A percentile compares a stretch with the other conserved stretches of the same genome.
These are phyloP conservation scores for Polyploca ridens DNA, from an alignment of 2,888 invertebrate species.

Conservation along the genomic window DNA sequence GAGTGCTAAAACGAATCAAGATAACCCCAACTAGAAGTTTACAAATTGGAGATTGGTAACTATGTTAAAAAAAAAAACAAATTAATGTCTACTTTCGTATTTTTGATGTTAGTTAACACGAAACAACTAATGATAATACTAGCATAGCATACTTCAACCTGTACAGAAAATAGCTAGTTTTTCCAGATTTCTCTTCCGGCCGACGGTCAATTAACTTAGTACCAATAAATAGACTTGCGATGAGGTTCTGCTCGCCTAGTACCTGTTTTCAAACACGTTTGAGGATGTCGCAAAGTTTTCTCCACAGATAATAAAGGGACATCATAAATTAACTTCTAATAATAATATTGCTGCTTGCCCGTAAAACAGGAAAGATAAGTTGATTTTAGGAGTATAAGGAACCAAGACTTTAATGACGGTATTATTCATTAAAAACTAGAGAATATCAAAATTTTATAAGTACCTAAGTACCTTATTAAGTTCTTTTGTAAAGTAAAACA, in stretches of 20 bases:
- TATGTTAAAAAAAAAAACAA: too few relatives aligned
- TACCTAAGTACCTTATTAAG: too few relatives aligned
- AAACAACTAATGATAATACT: neutral
- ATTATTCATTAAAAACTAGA: too few relatives aligned
- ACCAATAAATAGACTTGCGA: neutral
- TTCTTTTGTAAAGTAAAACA: too few relatives aligned
- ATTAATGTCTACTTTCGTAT: neutral
- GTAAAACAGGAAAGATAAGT: too few relatives aligned
- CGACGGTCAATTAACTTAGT: conserved; percentile 29
- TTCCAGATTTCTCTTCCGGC: conserved; percentile 55
- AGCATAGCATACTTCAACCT: neutral
- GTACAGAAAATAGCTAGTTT: conserved; percentile 35
- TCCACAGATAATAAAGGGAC: neutral
- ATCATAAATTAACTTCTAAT: neutral
- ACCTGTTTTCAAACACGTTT: conserved; percentile 21
- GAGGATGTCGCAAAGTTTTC: conserved; percentile 21
- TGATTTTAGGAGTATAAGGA: too few relatives aligned
- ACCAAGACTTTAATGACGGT: too few relatives aligned
- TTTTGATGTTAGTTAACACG: neutral
- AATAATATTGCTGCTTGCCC: too few relatives aligned
- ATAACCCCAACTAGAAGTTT: too few relatives aligned
- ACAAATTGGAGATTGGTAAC: too few relatives aligned
- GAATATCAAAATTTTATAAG: too few relatives aligned
- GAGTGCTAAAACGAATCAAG: neutral
- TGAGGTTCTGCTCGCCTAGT: conserved; percentile 5